Evolutionary conservation across 2,113 vertebrate species (phyloP), one percentile per base, ranked within the genome.

Genomic region (Paracanthobrama guichenoti): DNA sequence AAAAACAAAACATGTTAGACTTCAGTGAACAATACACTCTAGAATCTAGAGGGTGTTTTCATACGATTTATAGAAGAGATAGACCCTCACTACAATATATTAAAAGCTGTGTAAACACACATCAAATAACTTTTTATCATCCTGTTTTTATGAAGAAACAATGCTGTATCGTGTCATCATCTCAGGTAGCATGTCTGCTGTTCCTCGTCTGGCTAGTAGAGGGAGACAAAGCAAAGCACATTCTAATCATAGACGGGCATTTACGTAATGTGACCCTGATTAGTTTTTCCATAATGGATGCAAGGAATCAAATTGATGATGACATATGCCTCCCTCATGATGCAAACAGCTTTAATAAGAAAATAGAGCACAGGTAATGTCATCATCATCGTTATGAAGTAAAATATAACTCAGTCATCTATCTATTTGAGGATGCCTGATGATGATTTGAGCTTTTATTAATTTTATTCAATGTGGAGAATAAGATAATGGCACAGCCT

Each of bases 201-300:
- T 80, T 80, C 75, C 42, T 28, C 53, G 1, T 71, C 6, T n/a
- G 66, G 13, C 67, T 76, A 67, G 28, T 44, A 79, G 85, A 86
- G 66, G 85, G 59, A 64, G 76, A 31, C 81, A 57, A 59, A 66
- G 28, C 20, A 81, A 59, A 60, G 77, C 84, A 35, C 28, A 13
- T 18, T 59, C 39, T 64, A 48, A 44, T 79, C 28, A 85, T 18
- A 72, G 18, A 28, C 73, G 4, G 28, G 62, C 9, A 48, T 60
- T 82, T 82, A 71, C 66, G 80, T 72, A 71, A 71, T 69, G 79
- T 80, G 48, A 71, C 50, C 80, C 80, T 82, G 64, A 71, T 82
- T 24, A 42, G 48, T 71, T 82, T 72, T 57, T 57, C 64, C 48
- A 55, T 31, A 31, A 28, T 35, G 26, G 44, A 53, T 66, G 44